Conservation (phyloP, 2,888 invertebrate genomes). For the Pollenia griseotomentosa region DNA sequence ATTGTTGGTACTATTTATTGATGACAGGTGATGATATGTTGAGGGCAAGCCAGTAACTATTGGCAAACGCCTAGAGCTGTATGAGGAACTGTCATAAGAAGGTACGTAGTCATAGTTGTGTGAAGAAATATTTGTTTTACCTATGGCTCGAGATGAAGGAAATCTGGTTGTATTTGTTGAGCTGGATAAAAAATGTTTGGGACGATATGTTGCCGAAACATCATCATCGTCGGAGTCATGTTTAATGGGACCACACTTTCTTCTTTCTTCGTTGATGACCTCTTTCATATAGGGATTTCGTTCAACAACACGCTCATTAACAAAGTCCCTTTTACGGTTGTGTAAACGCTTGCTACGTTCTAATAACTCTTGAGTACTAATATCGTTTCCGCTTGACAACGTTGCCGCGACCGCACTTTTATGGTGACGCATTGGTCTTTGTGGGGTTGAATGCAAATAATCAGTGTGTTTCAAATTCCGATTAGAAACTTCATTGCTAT, state of each 20-base stretch:
- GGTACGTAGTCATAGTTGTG: slow-evolving; percentile 69
- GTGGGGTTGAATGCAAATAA: slow-evolving; percentile 52
- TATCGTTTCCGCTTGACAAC: slow-evolving; percentile 75
- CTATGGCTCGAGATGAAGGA: slow-evolving; percentile 79
- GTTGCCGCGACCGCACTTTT: slow-evolving; percentile 52
- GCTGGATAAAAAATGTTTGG: slow-evolving; percentile 63
- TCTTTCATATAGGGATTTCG: slow-evolving; percentile 84
- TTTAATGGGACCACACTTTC: slow-evolving; percentile 48
- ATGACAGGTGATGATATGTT: slow-evolving; percentile 38
- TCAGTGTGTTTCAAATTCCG: slow-evolving; percentile 66
- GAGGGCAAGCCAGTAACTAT: slow-evolving; percentile 61
- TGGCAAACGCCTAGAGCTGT: slow-evolving; percentile 71
- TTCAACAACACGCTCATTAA: slow-evolving; percentile 83
- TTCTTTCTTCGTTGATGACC: slow-evolving; percentile 78
- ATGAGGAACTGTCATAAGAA: slow-evolving; percentile 62
- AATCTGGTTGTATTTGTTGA: slow-evolving; percentile 75
- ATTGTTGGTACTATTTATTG: slow-evolving; percentile 56
- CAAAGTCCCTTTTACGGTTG: slow-evolving; percentile 83
- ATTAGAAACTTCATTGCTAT: slow-evolving; percentile 74
- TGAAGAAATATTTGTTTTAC: slow-evolving; percentile 69
- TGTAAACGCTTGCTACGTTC: slow-evolving; percentile 83
- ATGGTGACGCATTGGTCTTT: slow-evolving; percentile 74
- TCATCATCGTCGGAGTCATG: slow-evolving; percentile 75
- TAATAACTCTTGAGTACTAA: slow-evolving; percentile 80
- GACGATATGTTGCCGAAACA: slow-evolving; percentile 75